Percentiles rank a stretch among this genome's conserved stretches.
Evolutionary conservation across 2,888 invertebrate genomes (phyloP).

Genomic region (Andrena flavipes): DNA sequence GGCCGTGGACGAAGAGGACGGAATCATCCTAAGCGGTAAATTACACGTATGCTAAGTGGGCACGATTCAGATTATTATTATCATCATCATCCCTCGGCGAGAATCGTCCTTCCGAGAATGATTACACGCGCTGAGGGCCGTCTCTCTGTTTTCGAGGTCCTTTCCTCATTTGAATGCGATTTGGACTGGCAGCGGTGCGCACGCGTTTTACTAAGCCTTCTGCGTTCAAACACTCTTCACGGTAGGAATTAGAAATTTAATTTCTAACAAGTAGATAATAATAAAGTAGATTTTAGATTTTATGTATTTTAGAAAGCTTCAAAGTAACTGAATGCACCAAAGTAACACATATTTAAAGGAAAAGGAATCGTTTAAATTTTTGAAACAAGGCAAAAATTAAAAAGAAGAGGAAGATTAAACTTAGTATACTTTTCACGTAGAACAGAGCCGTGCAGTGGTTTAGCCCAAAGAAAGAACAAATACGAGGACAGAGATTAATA

Average conservation of each 20-base stretch:
- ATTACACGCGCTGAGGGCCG: conserved; percentile 71
- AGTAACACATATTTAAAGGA: too few relatives aligned
- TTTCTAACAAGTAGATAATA: too few relatives aligned
- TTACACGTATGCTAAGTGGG: conserved; percentile 82
- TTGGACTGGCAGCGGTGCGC: conserved; percentile 73
- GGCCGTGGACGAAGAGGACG: conserved; percentile 53
- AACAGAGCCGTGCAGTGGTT: neutral
- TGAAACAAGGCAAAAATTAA: neutral
- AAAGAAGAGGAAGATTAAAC: neutral
- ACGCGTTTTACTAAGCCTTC: conserved; percentile 15
- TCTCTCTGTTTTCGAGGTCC: conserved; percentile 61
- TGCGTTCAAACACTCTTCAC: neutral
- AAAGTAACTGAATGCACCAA: too few relatives aligned
- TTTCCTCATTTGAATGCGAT: conserved; percentile 81
- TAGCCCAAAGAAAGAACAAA: neutral
- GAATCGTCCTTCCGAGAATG: conserved; percentile 79
- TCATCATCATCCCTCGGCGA: conserved; percentile 73
- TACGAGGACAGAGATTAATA: conserved; percentile 5
- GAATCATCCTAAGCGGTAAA: conserved; percentile 80
- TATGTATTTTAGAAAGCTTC: too few relatives aligned
- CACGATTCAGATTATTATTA: conserved; percentile 82
- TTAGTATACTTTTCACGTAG: conserved; percentile 2
- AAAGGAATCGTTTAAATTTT: too few relatives aligned
- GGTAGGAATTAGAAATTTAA: neutral
- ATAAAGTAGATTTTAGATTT: too few relatives aligned